These are phyloP conservation scores for Himalopsyche tibetana DNA, from an alignment of 2,888 invertebrate genomes.

Conservation along the genomic window DNA sequence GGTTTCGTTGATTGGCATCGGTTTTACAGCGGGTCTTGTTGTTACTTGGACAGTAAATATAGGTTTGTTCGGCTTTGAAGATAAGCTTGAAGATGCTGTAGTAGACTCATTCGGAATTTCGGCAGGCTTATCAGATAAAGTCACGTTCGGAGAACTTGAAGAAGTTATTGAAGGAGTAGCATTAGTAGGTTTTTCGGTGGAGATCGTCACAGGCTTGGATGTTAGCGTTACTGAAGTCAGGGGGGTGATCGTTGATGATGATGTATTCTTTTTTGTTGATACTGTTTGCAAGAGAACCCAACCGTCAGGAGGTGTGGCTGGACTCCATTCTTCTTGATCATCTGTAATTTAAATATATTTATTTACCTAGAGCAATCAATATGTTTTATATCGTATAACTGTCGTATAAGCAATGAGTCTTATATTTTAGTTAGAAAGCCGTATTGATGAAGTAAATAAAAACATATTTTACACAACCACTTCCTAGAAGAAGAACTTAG, in stretches of 20 bases:
- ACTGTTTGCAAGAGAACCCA: slow-evolving; percentile 79
- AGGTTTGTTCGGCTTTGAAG: slow-evolving; percentile 64
- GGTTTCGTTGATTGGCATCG: slow-evolving; percentile 36
- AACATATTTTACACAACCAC: neutral
- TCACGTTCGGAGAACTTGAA: slow-evolving; percentile 38
- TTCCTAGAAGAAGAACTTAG: slow-evolving; percentile 39
- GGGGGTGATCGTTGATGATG: slow-evolving; percentile 53
- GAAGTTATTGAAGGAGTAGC: slow-evolving; percentile 25
- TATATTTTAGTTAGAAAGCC: too few relatives aligned
- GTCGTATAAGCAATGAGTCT: too few relatives aligned
- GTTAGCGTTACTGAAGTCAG: slow-evolving; percentile 64
- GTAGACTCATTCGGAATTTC: slow-evolving; percentile 32
- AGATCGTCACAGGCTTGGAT: slow-evolving; percentile 34
- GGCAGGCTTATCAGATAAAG: slow-evolving; percentile 45
- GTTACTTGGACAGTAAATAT: slow-evolving; percentile 60
- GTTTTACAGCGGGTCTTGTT: slow-evolving; percentile 49
- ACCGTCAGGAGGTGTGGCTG: slow-evolving; percentile 81
- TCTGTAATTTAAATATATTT: slow-evolving; percentile 19
- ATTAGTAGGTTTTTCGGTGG: slow-evolving; percentile 31
- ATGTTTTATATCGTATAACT: neutral
- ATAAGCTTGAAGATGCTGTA: slow-evolving; percentile 46
- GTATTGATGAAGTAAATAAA: too few relatives aligned
- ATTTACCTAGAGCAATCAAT: neutral
- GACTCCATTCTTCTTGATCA: slow-evolving; percentile 78
- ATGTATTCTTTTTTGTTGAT: slow-evolving; percentile 65